phyloP scores from a whole-genome alignment of 2,888 invertebrate genomes.

The Amiota mariae region DNA sequence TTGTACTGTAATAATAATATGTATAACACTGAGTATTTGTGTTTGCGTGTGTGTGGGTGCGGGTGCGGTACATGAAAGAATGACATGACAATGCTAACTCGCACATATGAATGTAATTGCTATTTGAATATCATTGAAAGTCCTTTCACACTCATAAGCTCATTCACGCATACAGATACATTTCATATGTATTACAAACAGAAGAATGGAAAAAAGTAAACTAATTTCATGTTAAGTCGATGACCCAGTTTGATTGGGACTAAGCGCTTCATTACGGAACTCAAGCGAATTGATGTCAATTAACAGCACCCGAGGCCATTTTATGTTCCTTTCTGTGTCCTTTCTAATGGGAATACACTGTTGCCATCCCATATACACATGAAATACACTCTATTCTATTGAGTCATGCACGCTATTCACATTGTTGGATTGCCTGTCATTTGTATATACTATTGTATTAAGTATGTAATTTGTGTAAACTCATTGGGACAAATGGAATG shows the following conservation, averaged over 20 bases:
- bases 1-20: too few relatives aligned
- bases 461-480: not conserved
- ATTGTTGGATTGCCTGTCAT: not conserved
- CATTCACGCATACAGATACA: too few relatives aligned
- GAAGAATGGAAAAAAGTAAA: slow-evolving; percentile 3
- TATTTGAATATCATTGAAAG: too few relatives aligned
- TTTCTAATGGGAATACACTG: not conserved
- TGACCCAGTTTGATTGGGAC: slow-evolving; percentile 27
- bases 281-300: not conserved
- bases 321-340: not conserved
- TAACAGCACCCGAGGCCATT: not conserved
- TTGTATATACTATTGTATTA: not conserved
- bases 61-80: too few relatives aligned
- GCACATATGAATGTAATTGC: too few relatives aligned
- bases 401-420: slow-evolving; percentile 8
- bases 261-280: slow-evolving; percentile 5
- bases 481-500: not conserved
- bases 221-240: slow-evolving; percentile 24
- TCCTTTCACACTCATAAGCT: too few relatives aligned
- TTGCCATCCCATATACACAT: not conserved
- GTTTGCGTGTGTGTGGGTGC: too few relatives aligned
- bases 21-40: too few relatives aligned
- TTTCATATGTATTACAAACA: too few relatives aligned
- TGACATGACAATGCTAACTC: too few relatives aligned
- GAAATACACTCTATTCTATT: not conserved